Conservation (phyloP, 2,888 invertebrate species). For the Epinotia bilunana region DNA sequence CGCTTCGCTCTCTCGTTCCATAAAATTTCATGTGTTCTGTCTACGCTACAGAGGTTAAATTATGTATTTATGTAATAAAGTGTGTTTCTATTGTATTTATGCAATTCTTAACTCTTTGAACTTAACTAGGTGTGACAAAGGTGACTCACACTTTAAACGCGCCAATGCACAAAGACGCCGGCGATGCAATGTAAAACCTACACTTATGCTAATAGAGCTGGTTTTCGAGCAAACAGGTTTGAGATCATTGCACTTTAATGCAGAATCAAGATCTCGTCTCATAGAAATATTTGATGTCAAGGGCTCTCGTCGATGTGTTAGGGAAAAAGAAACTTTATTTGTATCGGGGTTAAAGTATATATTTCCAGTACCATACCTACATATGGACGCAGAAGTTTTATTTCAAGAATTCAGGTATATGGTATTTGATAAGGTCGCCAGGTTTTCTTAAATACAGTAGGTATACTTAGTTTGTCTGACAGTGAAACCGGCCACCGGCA, state of each 20-base stretch:
- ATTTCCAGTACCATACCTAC: neutral
- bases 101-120: constrained; percentile 6
- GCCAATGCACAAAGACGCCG: neutral
- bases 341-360: neutral
- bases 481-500: no score
- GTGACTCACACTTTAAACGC: constrained; percentile 10
- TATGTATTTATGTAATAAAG: neutral
- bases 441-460: neutral
- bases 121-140: constrained; percentile 26
- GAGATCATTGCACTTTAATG: constrained; percentile 18
- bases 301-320: neutral
- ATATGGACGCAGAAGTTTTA: neutral
- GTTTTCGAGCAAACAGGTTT: constrained; percentile 46
- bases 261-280: constrained; percentile 17
- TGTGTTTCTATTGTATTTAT: neutral
- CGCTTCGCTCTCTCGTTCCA: no score
- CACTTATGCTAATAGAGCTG: constrained; percentile 22
- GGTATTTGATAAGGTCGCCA: constrained; percentile 1
- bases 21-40: no score
- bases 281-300: constrained; percentile 18
- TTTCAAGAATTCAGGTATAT: neutral
- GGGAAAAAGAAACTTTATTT: neutral
- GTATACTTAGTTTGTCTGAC: neutral
- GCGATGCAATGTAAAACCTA: constrained; percentile 13
- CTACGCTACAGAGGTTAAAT: no score